Base-by-base conservation (phyloP, 2,888 invertebrate genomes). In the Tuta absoluta region DNA sequence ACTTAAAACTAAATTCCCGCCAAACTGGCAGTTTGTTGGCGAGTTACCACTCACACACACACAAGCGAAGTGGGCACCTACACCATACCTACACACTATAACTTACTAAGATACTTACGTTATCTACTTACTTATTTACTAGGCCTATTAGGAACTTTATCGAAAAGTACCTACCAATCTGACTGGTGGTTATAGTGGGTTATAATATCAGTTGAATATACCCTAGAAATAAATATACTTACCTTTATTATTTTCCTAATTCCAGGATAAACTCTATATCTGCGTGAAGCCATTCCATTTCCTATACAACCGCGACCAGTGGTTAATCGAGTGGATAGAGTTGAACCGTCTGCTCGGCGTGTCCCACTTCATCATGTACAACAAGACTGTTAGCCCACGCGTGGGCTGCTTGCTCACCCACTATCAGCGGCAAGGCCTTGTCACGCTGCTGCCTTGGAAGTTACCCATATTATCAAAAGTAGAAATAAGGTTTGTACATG, bases 281-380 rank as follows among this genome's bases (percentile, higher is more conserved):
- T 98, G 98, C 84, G 96, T 98, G 45, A 98, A 98, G 79, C 98
- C 98, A 0, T 93, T 98, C 69, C 98, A 98, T 85, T 98, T 96
- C 82, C 94, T 95, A 72, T 98, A 97, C 84, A 95, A 97, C 78
- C 94, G 96, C 72, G 95, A 95, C 4, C 89, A 96, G 65, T 96
- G 96, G 92, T 91, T 98, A 70, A 88, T 97, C 73, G 98, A 98
- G 87, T 98, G 98, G 92, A 93, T 98, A 75, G 98, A 98, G 85
- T 89, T 98, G 74, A 96, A 98, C 85, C 92, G 94, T 10, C 86
- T 98, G 49, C 89, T 98, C 71, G 98, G 98, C 0, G 96, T 95
- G 48, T 94, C 94, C 62, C 97, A 97, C 83, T 97, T 98, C 85
- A 97, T 96, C 63, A 95, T 98, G 87, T 98, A 98, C 91, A 98